A percentile compares a stretch with the other conserved stretches of the same genome.
Evolutionary conservation across 2,888 invertebrate species (phyloP).

Genomic region (Lamproptera curius): DNA sequence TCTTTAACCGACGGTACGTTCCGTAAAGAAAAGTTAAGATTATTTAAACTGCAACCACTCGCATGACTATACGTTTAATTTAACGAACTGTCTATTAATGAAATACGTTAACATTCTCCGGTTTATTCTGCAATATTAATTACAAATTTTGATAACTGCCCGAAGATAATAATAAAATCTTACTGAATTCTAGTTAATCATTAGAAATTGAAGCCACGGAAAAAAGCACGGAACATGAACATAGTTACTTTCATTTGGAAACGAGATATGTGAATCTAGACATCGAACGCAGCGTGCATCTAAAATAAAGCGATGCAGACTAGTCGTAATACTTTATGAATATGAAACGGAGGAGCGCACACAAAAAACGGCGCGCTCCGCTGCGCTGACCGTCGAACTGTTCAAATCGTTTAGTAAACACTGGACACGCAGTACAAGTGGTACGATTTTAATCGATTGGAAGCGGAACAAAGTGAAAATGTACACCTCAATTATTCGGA

Average conservation of each 20-base stretch:
- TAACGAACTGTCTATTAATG: too few relatives aligned
- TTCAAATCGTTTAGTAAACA: conserved; percentile 77
- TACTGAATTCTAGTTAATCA: too few relatives aligned
- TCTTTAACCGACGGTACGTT: too few relatives aligned
- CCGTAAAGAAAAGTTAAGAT: too few relatives aligned
- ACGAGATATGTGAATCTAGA: background rate
- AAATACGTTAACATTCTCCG: too few relatives aligned
- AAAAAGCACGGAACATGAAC: too few relatives aligned
- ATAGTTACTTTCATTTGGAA: background rate
- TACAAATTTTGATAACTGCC: too few relatives aligned
- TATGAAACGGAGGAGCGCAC: conserved; percentile 18
- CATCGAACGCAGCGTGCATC: conserved; percentile 1
- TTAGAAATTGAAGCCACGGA: too few relatives aligned
- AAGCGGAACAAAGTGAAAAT: conserved; percentile 78
- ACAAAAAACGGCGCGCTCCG: conserved; percentile 51
- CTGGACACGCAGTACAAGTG: conserved; percentile 72
- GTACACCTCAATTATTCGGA: conserved; percentile 77
- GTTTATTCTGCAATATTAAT: too few relatives aligned
- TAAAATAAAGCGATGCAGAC: conserved; percentile 9
- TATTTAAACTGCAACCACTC: too few relatives aligned
- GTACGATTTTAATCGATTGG: conserved; percentile 78
- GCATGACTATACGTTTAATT: too few relatives aligned
- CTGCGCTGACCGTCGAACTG: conserved; percentile 66
- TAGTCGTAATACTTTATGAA: conserved; percentile 21
- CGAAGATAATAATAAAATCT: too few relatives aligned